phyloP scores from a whole-genome alignment of 2,888 invertebrate genomes.

The Agonopterix subpropinquella region DNA sequence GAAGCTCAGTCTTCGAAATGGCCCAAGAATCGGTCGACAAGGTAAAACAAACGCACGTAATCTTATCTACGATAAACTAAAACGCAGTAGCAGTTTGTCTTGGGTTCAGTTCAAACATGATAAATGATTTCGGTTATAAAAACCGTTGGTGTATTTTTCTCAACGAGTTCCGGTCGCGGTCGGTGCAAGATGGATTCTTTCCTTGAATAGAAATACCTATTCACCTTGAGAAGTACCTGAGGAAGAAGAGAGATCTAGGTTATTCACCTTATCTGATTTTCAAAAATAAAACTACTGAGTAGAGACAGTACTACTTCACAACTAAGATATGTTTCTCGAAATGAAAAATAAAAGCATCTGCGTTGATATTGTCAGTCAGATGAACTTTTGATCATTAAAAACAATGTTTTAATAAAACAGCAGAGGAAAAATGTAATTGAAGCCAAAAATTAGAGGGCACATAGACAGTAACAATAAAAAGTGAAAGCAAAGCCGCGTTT shows the following conservation, averaged over 20 bases:
- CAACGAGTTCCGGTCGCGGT: slow-evolving; percentile 72
- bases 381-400: slow-evolving; percentile 54
- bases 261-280: slow-evolving; percentile 41
- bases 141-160: slow-evolving; percentile 65
- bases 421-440: slow-evolving; percentile 62
- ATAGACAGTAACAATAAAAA: slow-evolving; percentile 73
- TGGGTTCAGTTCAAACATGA: slow-evolving; percentile 71
- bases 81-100: slow-evolving; percentile 74
- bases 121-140: slow-evolving; percentile 71
- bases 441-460: slow-evolving; percentile 72
- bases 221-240: slow-evolving; percentile 75
- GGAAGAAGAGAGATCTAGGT: slow-evolving; percentile 68
- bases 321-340: too few species aligned
- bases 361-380: slow-evolving; percentile 8
- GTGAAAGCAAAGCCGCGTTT: slow-evolving; percentile 73
- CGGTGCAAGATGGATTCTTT: slow-evolving; percentile 56
- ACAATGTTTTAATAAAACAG: slow-evolving; percentile 64
- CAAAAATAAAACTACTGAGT: slow-evolving; percentile 1
- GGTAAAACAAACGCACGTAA: slow-evolving; percentile 67
- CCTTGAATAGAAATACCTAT: slow-evolving; percentile 70
- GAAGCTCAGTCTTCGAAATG: slow-evolving; percentile 65
- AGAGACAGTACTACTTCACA: not conserved
- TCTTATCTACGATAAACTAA: slow-evolving; percentile 72
- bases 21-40: slow-evolving; percentile 64
- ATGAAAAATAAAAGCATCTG: not conserved